phyloP scores from a whole-genome alignment of 2,888 invertebrate genomes.

The Rhaphigaster nebulosa region DNA sequence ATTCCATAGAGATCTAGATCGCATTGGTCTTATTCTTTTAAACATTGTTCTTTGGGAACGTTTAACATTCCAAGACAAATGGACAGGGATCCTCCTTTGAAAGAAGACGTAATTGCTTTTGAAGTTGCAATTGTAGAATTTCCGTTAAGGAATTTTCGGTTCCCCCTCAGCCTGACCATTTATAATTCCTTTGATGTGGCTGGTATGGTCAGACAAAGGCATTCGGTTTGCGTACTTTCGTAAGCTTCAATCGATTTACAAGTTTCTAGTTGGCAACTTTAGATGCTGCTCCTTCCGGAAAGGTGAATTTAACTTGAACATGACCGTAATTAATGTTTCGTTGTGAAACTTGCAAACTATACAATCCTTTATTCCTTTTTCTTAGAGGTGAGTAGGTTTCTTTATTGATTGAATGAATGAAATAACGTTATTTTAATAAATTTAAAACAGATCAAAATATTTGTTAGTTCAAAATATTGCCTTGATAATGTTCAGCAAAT shows the following conservation, averaged over 20 bases:
- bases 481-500: no score
- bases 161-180: neutral
- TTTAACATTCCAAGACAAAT: neutral
- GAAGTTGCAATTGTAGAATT: conserved; percentile 30
- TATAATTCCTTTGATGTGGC: conserved; percentile 40
- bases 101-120: conserved; percentile 36
- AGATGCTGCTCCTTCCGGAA: neutral
- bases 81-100: neutral
- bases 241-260: conserved; percentile 28
- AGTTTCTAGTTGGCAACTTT: conserved; percentile 11
- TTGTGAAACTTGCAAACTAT: neutral
- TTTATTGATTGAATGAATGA: no score
- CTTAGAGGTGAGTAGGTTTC: neutral
- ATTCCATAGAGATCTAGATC: neutral
- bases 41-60: neutral
- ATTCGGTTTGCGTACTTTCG: conserved; percentile 16
- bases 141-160: conserved; percentile 1
- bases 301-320: neutral
- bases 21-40: neutral
- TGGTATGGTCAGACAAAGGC: neutral
- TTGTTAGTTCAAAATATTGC: no score
- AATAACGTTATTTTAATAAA: no score
- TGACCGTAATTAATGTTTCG: neutral
- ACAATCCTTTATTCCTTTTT: neutral
- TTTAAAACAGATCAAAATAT: no score